Evolutionary conservation across 1,140 invertebrate genomes (phyloP).

Genomic region (Marisa cornuarietis): DNA sequence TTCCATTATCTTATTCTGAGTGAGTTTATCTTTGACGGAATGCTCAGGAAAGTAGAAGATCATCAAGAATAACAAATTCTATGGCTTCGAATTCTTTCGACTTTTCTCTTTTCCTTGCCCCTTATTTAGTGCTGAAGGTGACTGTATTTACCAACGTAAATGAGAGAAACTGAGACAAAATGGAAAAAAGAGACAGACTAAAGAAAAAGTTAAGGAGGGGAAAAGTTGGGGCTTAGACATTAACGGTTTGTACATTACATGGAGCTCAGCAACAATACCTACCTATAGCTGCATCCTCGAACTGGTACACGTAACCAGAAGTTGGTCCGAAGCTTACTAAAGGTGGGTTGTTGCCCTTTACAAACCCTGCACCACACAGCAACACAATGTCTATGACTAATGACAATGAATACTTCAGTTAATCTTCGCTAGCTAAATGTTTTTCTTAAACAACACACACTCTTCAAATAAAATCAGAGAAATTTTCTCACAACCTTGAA

Average conservation of each 20-base stretch:
- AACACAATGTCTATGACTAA: background rate
- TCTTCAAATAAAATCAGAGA: background rate
- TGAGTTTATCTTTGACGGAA: no score
- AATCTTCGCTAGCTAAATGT: background rate
- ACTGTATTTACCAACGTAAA: no score
- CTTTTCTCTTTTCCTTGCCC: no score
- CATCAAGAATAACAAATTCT: no score
- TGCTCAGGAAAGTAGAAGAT: no score
- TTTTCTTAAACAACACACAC: background rate
- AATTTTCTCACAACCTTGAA: background rate
- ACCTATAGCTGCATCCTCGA: background rate
- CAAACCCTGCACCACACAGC: background rate
- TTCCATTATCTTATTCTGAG: no score
- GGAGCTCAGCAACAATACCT: background rate
- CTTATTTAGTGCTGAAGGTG: no score
- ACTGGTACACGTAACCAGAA: background rate
- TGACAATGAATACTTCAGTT: background rate
- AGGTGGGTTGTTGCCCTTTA: background rate
- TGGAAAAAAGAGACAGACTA: no score
- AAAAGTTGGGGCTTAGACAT: background rate
- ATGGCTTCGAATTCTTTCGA: no score
- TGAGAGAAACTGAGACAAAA: no score
- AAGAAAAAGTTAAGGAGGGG: background rate
- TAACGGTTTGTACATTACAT: background rate
- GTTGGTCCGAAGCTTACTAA: background rate